These are phyloP conservation scores for Ormyrus labotus DNA, from an alignment of 2,888 invertebrate species.

Conservation along the genomic window DNA sequence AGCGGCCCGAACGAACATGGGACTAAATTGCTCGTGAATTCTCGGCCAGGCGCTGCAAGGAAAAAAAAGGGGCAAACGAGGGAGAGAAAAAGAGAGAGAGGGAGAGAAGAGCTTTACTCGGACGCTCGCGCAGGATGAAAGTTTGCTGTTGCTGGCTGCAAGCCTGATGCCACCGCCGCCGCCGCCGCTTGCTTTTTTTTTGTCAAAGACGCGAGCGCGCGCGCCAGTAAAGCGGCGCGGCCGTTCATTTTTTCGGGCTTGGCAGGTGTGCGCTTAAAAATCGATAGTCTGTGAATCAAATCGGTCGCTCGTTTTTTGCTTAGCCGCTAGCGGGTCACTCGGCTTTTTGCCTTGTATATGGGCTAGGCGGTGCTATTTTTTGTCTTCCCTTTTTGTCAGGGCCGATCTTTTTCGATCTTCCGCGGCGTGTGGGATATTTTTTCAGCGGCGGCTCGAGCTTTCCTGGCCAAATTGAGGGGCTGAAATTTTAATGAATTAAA, in stretches of 20 bases:
- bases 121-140: neutral
- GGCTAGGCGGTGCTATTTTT: no score
- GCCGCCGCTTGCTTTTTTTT: neutral
- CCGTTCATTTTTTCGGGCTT: constrained; percentile 1
- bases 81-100: neutral
- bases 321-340: neutral
- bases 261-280: constrained; percentile 12
- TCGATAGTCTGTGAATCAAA: constrained; percentile 7
- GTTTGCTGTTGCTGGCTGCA: constrained; percentile 3
- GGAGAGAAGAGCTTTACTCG: neutral
- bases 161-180: neutral
- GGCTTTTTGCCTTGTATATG: neutral
- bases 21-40: constrained; percentile 57
- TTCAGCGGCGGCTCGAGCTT: no score
- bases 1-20: constrained; percentile 48
- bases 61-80: neutral
- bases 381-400: no score
- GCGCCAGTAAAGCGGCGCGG: neutral
- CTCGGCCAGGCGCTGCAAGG: neutral
- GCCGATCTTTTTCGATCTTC: no score
- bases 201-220: constrained; percentile 8
- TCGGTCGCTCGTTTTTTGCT: neutral
- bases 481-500: no score
- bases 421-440: no score
- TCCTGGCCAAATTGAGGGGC: no score